Evolutionary conservation across 2,113 vertebrate genomes (phyloP).

Genomic region (Sorex fumeus): DNA sequence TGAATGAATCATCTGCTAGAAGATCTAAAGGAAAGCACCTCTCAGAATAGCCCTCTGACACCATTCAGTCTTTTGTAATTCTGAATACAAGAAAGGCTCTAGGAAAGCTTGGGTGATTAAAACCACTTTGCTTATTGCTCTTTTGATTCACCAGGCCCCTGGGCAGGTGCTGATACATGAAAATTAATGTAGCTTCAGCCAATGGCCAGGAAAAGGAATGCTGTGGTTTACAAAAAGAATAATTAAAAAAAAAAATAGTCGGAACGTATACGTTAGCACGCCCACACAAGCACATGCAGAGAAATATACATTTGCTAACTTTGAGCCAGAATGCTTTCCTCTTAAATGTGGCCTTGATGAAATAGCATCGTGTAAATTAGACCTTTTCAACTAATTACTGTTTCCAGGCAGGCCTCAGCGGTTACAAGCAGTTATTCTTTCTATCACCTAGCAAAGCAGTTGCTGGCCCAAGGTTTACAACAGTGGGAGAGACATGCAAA

Average conservation of each 20-base stretch:
- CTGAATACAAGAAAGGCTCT: slow-evolving; percentile 87
- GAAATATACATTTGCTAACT: slow-evolving; percentile 65
- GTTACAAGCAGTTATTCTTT: slow-evolving; percentile 45
- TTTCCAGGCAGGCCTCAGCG: slow-evolving; percentile 39
- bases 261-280: background rate
- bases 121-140: slow-evolving; percentile 91
- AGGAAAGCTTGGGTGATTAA: slow-evolving; percentile 90
- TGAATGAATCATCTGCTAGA: slow-evolving; percentile 90
- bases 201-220: slow-evolving; percentile 67
- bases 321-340: slow-evolving; percentile 67
- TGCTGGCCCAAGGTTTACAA: slow-evolving; percentile 55
- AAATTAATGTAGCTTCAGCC: slow-evolving; percentile 87
- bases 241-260: slow-evolving; percentile 82
- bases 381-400: slow-evolving; percentile 59
- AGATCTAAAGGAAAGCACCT: slow-evolving; percentile 87
- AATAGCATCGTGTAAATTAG: slow-evolving; percentile 21
- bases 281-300: background rate
- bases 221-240: slow-evolving; percentile 81
- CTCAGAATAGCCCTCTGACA: slow-evolving; percentile 78
- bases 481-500: slow-evolving; percentile 53
- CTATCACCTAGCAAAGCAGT: slow-evolving; percentile 54
- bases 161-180: slow-evolving; percentile 89
- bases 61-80: slow-evolving; percentile 90
- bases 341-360: slow-evolving; percentile 76
- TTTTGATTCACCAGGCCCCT: slow-evolving; percentile 88